These are phyloP conservation scores for Chromoteleia sp. DNA, from an alignment of 2,888 invertebrate species.

Conservation along the genomic window DNA sequence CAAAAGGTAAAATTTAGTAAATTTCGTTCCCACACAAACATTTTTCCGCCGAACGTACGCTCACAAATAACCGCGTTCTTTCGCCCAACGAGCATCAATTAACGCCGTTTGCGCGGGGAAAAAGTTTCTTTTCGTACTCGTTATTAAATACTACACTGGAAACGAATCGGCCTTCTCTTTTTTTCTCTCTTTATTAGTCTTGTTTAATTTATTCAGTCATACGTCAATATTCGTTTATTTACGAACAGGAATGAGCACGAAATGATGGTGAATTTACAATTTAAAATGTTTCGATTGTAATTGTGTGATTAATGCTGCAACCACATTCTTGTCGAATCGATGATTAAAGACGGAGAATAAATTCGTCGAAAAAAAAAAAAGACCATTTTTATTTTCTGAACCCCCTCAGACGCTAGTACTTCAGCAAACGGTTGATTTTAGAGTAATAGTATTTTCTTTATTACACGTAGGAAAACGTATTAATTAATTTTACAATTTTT, in stretches of 20 bases:
- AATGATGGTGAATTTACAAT: slow-evolving; percentile 57
- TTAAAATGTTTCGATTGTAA: slow-evolving; percentile 57
- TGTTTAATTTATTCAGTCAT: slow-evolving; percentile 62
- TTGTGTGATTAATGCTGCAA: slow-evolving; percentile 48
- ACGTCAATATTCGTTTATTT: slow-evolving; percentile 58
- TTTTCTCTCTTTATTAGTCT: slow-evolving; percentile 55
- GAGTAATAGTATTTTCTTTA: slow-evolving; percentile 31
- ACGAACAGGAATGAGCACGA: slow-evolving; percentile 30
- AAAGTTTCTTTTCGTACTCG: slow-evolving; percentile 65
- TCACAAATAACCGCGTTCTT: slow-evolving; percentile 45
- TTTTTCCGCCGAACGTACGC: slow-evolving; percentile 36
- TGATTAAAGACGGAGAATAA: slow-evolving; percentile 35
- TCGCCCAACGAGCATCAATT: slow-evolving; percentile 60
- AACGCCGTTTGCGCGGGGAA: slow-evolving; percentile 51
- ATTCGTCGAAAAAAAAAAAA: slow-evolving; percentile 14
- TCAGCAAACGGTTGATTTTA: slow-evolving; percentile 24
- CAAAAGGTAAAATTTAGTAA: slow-evolving; percentile 16
- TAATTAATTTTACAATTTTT: too few species aligned
- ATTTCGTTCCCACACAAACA: slow-evolving; percentile 31
- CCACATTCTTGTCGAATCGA: slow-evolving; percentile 44
- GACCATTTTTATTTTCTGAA: slow-evolving; percentile 19
- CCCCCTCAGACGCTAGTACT: slow-evolving; percentile 25
- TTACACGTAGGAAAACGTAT: too few species aligned
- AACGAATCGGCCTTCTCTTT: slow-evolving; percentile 47
- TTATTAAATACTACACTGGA: slow-evolving; percentile 52